phyloP scores from a whole-genome alignment of 2,888 invertebrate species.

The Xestia ashworthii region DNA sequence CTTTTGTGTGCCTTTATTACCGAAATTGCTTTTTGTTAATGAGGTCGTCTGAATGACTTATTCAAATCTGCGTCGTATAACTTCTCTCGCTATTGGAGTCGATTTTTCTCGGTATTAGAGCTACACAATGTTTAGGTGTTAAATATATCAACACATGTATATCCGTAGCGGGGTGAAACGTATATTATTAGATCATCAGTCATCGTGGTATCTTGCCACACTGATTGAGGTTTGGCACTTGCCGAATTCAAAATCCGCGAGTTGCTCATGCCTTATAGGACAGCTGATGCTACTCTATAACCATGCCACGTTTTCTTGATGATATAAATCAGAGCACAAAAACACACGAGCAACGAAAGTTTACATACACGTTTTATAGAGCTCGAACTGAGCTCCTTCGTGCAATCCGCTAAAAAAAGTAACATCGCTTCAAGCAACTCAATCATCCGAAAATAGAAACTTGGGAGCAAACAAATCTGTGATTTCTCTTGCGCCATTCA shows the following conservation, averaged over 20 bases:
- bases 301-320: conserved; percentile 21
- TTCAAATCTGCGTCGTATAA: conserved; percentile 23
- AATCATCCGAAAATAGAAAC: conserved; percentile 75
- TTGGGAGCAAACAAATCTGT: conserved; percentile 69
- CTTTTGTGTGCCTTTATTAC: conserved; percentile 29
- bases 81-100: neutral
- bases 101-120: conserved; percentile 9
- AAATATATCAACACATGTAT: conserved; percentile 49
- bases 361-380: conserved; percentile 59
- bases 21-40: conserved; percentile 42
- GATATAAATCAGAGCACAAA: conserved; percentile 37
- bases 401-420: conserved; percentile 65
- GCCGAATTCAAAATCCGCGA: conserved; percentile 40
- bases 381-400: conserved; percentile 56
- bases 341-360: conserved; percentile 47
- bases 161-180: conserved; percentile 38
- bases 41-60: conserved; percentile 13
- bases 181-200: conserved; percentile 55
- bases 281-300: conserved; percentile 30
- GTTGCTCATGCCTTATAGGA: conserved; percentile 36
- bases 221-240: conserved; percentile 63
- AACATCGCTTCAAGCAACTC: conserved; percentile 66
- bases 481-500: conserved; percentile 71
- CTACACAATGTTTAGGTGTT: conserved; percentile 6
- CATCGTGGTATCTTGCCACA: conserved; percentile 44